These are phyloP conservation scores for Acheta domesticus DNA, from an alignment of 2,888 invertebrate species.

Conservation along the genomic window DNA sequence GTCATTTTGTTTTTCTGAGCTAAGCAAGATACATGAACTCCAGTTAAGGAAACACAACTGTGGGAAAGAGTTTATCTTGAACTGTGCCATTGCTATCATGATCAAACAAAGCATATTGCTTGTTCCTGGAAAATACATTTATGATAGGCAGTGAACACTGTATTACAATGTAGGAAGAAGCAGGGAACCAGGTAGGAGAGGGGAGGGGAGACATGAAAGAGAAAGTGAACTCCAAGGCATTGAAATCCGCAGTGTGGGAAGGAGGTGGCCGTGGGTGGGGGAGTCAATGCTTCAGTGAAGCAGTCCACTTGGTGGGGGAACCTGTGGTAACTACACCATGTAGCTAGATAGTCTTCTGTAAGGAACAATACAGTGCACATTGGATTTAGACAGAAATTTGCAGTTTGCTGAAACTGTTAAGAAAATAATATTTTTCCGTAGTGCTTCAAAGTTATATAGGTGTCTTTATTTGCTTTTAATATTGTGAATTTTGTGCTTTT, in stretches of 20 bases:
- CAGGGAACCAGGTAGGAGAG: neutral
- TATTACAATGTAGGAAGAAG: neutral
- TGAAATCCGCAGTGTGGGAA: neutral
- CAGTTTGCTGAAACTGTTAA: neutral
- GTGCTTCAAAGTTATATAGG: neutral
- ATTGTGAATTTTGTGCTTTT: no score
- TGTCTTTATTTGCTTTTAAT: neutral
- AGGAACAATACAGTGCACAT: conserved; percentile 18
- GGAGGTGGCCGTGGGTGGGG: neutral
- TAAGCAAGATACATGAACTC: no score
- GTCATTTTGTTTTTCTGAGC: no score
- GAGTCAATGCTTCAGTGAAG: neutral
- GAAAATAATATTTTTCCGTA: neutral
- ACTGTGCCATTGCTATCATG: no score
- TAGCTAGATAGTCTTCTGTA: neutral
- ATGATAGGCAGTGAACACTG: neutral
- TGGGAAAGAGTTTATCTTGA: no score
- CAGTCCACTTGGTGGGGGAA: neutral
- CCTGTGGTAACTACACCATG: neutral
- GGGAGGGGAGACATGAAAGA: neutral
- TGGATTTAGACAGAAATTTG: neutral
- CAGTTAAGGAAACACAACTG: no score
- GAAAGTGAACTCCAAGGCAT: neutral
- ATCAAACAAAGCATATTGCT: no score
- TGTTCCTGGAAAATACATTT: neutral